phyloP scores from a whole-genome alignment of 2,113 vertebrate genomes.

The Bos indicus region DNA sequence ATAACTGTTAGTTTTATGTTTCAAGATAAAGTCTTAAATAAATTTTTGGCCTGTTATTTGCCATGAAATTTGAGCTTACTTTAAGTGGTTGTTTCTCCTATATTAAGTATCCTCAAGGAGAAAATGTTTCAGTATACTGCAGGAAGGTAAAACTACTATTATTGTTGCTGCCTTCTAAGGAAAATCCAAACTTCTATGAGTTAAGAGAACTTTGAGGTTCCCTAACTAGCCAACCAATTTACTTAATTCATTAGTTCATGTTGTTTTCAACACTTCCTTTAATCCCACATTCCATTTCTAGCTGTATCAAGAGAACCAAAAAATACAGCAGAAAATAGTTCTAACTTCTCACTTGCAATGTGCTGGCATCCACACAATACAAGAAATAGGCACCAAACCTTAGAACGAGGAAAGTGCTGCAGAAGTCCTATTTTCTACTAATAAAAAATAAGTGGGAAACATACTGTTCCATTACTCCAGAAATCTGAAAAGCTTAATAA shows the following conservation, averaged over 20 bases:
- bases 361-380: not conserved
- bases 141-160: not conserved
- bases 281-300: not conserved
- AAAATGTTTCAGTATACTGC: not conserved
- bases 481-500: not conserved
- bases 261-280: not conserved
- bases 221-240: not conserved
- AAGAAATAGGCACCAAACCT: not conserved
- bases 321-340: constrained; percentile 19
- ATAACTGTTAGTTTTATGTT: not conserved
- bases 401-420: not conserved
- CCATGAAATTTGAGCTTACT: not conserved
- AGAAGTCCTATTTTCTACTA: not conserved
- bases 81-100: not conserved
- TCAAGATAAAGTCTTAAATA: not conserved
- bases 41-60: not conserved
- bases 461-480: not conserved
- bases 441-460: constrained; percentile 12
- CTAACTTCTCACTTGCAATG: not conserved
- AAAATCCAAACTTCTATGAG: not conserved
- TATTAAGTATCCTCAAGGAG: not conserved
- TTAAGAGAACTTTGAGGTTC: not conserved
- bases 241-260: not conserved
- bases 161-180: not conserved
- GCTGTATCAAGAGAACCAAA: not conserved